Evolutionary conservation across 2,797 vertebrate species (phyloP), one percentile per base, ranked within the genome.

Genomic region (Bovichtus diacanthus): DNA sequence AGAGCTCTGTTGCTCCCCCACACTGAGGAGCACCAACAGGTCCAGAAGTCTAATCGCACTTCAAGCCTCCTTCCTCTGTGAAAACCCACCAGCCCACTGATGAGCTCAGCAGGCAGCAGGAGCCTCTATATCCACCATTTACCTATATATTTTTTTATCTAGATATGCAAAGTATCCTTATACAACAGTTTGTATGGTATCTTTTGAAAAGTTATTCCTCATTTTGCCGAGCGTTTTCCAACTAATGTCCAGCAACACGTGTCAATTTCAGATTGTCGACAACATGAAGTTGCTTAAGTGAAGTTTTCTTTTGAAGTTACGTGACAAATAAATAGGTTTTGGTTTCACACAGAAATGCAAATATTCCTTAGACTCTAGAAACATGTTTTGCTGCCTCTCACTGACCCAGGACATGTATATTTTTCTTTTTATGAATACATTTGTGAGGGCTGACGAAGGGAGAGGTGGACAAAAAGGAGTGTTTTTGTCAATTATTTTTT

Each of bases 21-120:
- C 71, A 74, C 68, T 15, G 36, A 85, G 43, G 27, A 72, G 43
- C 70, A 65, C 39, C 58, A 39, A 69, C 65, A 65, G 83, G 71
- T 85, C 70, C 78, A 78, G 79, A 90, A 81, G 82, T 50, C 70
- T 36, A 65, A 74, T 19, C 59, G 62, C 73, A 81, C 72, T 75
- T 86, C 75, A 74, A 81, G 87, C 76, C 90, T 92, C 81, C 91
- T 93, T 94, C 93, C 93, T 94, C 23, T 59, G 87, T 91, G 91
- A 92, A 88, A 87, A 87, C 69, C 74, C 69, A 81, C 49, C 77
- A 76, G 81, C 88, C 69, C 77, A 70, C 71, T 95, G 91, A 95
- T 38, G 94, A 95, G 93, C 85, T 81, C 82, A 94, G 88, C 95
- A 95, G 95, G 90, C 86, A 50, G 58, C 71, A 68, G 58, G 31